Base-by-base conservation (phyloP, 92 coral and sea anemone species). In the Parazoanthus swiftii region DNA sequence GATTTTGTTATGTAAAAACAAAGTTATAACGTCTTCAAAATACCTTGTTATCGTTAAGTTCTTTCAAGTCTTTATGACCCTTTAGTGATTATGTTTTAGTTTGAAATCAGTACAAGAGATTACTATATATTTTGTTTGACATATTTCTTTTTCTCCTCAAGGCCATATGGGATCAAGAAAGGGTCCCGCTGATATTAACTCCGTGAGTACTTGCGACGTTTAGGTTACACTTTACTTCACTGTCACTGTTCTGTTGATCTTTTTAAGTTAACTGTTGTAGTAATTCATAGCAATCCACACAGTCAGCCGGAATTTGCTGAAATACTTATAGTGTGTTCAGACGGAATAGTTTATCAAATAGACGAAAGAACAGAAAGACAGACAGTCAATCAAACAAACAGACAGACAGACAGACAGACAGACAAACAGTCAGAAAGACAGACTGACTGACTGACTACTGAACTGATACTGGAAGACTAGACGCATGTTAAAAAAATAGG, bases 161-260 rank as follows among this genome's bases (percentile, higher is more conserved):
- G 98, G 94, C 98, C 8, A 95, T 95, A 56, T 95, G 98, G 98
- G 88, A 90, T 33, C 98, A 95, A 83, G 98, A 93, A 68, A 70
- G 95, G 54, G 97, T 94, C 0, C 95, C 94, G 0, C 88, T 96
- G 46, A 89, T 91, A 39, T 89, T 95, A 15, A 86, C 93, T 67
- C 98, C 95, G 95, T 95, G 92, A 92, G 98, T 91, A 70, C 26
- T 39, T 38, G 48, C 15, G 25, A 25, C 35, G 3, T 37, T 21
- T 26, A 63, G 7, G n/a, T 18, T 63, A 63, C n/a, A 23, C 0
- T 3, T 48, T 48, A 48, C 51, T 48, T 48, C 11, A 48, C 8
- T 6, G 42, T 39, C 4, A 4, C 42, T 39, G 42, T 39, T 39
- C 42, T 39, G 42, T 39, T 39, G 3, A 39, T 2, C 4, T 39